These are phyloP conservation scores for Lepidurus arcticus DNA, from an alignment of 1,140 invertebrate species.

Conservation along the genomic window DNA sequence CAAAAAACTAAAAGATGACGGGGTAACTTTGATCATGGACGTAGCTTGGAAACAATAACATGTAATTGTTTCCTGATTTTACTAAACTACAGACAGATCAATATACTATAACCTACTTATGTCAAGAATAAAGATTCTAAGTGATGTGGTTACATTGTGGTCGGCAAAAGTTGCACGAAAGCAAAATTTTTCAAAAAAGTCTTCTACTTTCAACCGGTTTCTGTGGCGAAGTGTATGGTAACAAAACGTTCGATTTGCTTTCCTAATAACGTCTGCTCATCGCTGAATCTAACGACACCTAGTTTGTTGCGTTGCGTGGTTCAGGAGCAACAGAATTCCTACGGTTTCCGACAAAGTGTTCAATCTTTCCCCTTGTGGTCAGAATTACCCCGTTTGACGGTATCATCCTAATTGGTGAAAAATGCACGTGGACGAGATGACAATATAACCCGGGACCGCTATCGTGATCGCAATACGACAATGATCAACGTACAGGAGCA, in stretches of 20 bases:
- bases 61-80: not conserved
- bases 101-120: not conserved
- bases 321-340: too few relatives aligned
- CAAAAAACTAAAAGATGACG: not conserved
- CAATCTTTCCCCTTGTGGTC: not conserved
- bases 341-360: not conserved
- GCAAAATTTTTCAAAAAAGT: not conserved
- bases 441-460: too few relatives aligned
- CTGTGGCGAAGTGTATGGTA: not conserved
- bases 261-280: slow-evolving; percentile 5
- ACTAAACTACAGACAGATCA: not conserved
- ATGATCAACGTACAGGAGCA: too few relatives aligned
- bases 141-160: not conserved
- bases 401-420: too few relatives aligned
- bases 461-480: too few relatives aligned
- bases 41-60: not conserved
- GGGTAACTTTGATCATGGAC: not conserved
- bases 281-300: not conserved
- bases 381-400: not conserved
- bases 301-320: not conserved
- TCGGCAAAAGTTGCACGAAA: not conserved
- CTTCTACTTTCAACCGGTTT: slow-evolving; percentile 4
- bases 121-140: not conserved
- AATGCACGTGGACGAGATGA: too few relatives aligned
- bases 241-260: not conserved